Evolutionary conservation across 2,113 vertebrate species (phyloP), one percentile per base, ranked within the genome.

Genomic region (Nesoenas mayeri): DNA sequence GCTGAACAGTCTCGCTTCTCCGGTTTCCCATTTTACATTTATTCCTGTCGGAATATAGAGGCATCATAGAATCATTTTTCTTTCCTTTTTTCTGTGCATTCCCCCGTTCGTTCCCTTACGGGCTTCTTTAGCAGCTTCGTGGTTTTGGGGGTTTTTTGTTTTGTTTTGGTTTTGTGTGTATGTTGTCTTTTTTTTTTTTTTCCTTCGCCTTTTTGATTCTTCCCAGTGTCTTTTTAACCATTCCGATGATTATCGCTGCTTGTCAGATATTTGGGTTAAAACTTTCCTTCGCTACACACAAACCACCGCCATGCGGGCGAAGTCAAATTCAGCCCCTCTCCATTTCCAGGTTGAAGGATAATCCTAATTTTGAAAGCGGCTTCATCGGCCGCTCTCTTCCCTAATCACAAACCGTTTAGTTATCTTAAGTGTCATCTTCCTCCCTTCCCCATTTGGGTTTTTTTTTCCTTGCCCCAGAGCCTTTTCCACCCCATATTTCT

Each of bases 331-430:
- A 91, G 70, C 40, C 77, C 6, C 73, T 84, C 69, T 34, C 50
- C 90, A 88, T 93, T 85, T 89, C 71, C 72, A 61, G 89, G 47
- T 92, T 95, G 91, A 87, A 64, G 75, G 72, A 94, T 90, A 93
- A 94, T 87, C 73, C 85, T 56, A 92, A 91, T 92, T 85, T 90
- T 94, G 80, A 97, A 95, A 95, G 91, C 87, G 61, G 73, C 86
- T 85, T 66, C 97, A 72, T 60, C 79, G 90, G 70, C 91, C 83
- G 36, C 92, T 96, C 88, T 71, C 60, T 77, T 62, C 42, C 86
- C 75, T 88, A 40, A 94, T 91, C 85, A 92, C 83, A 79, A 83
- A 91, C 58, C 82, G 54, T 64, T 95, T 74, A 69, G 61, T 87
- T 79, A 81, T 75, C 29, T 86, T n/a, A 89, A 89, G 25, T 50